These are phyloP conservation scores for Polietes domitor DNA, from an alignment of 2,888 invertebrate genomes.

Conservation along the genomic window DNA sequence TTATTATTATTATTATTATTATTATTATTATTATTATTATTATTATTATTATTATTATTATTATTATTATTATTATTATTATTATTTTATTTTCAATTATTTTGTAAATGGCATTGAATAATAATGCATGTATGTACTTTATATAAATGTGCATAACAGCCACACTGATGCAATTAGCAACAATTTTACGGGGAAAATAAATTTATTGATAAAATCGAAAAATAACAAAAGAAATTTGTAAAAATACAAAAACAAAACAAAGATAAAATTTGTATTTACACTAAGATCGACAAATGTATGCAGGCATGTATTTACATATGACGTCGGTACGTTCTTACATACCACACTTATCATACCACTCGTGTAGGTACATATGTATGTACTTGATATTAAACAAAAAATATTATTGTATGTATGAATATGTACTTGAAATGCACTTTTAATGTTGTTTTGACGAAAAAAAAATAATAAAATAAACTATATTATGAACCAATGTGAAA, in stretches of 20 bases:
- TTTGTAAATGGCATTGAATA: too few species aligned
- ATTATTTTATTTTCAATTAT: too few species aligned
- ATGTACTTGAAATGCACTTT: conserved; percentile 57
- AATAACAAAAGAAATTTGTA: neutral
- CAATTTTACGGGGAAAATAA: conserved; percentile 1
- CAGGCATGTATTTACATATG: neutral
- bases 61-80: too few species aligned
- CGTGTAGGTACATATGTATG: neutral
- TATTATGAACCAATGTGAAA: neutral
- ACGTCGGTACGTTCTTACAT: neutral
- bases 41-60: too few species aligned
- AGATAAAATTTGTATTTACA: conserved; percentile 9
- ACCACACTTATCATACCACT: conserved; percentile 26
- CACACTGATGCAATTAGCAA: neutral
- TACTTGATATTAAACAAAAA: neutral
- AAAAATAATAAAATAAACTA: neutral
- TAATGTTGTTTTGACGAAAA: conserved; percentile 48
- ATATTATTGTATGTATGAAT: neutral
- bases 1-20: too few species aligned
- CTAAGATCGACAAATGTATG: neutral
- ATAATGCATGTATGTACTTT: neutral
- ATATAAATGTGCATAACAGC: neutral
- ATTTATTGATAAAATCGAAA: neutral
- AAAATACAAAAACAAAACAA: neutral
- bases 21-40: too few species aligned